Base-by-base conservation (phyloP, 2,888 invertebrate genomes). In the Plebejus anna region DNA sequence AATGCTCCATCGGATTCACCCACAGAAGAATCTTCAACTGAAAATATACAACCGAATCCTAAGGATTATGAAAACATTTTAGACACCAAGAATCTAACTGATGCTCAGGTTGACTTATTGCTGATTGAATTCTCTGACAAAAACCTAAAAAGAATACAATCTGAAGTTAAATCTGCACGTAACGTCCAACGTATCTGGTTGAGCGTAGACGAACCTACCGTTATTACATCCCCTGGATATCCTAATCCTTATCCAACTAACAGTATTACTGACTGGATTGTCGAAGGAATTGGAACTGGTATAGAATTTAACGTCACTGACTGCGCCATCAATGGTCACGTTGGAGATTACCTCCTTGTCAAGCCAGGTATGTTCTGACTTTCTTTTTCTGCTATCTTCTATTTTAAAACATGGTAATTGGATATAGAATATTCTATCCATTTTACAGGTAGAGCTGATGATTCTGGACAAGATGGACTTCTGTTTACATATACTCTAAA, bases 301-400 rank as follows among this genome's bases (percentile, higher is more conserved):
- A 89, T 94, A 4, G 94, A 94, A 79, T 78, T 94, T 51, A 94
- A 92, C 75, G 81, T 94, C 1, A 91, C 91, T 0, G 86, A 89
- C 51, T 87, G 94, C 13, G 81, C 82, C 13, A 81, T 94, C 2
- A 91, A 90, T 70, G 90, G 92, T 1, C 84, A 82, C 13, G 11
- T 84, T 0, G 89, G 88, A 2, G 90, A 94, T 78, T 94, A 90
- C 77, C 82, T 94, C 7, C 81, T 94, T 22, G 82, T 94, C 0
- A 91, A 89, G 83, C 94, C 94, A 83, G 94, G 94, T 72, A 16
- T 28, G 66, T 42, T n/a, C 4, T 42, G 0, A 28, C 36, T 32
- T 51, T 9, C 36, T 73, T 59, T 2, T 22, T 22, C 9, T 55
- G 55, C 4, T 55, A 16, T 55, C 55, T 55, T 55, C 51, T 4